phyloP scores from a whole-genome alignment of 2,797 vertebrate genomes.

The Helicolenus hilgendorfi region DNA sequence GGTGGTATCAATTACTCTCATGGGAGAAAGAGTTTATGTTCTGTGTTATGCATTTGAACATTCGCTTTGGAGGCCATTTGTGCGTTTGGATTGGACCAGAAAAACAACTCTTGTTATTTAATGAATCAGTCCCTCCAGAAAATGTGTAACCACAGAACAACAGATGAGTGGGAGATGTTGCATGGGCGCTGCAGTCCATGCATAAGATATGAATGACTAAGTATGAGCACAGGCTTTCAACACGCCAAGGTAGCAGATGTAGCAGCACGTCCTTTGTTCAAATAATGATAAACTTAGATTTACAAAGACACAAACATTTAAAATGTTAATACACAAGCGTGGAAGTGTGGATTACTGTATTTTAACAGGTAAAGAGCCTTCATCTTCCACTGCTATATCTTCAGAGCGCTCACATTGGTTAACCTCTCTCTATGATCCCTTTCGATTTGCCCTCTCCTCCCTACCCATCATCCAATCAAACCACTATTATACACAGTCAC shows the following conservation, averaged over 20 bases:
- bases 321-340: not conserved
- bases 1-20: not conserved
- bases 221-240: constrained; percentile 32
- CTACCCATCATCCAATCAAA: constrained; percentile 47
- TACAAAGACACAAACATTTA: constrained; percentile 8
- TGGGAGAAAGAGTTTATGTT: not conserved
- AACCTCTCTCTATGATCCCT: constrained; percentile 33
- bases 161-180: constrained; percentile 60
- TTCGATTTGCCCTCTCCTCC: constrained; percentile 25
- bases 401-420: not conserved
- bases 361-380: not conserved
- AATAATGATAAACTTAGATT: constrained; percentile 13
- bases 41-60: not conserved
- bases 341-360: not conserved
- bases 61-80: not conserved
- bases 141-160: constrained; percentile 65
- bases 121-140: constrained; percentile 59
- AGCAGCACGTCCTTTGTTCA: constrained; percentile 2
- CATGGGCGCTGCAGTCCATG: constrained; percentile 47
- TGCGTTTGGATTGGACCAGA: constrained; percentile 14
- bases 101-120: constrained; percentile 34
- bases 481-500: constrained; percentile 30
- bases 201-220: constrained; percentile 69
- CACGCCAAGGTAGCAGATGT: constrained; percentile 35
- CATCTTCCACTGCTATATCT: not conserved